Percentiles rank a stretch among this genome's conserved stretches.
Evolutionary conservation across 2,888 invertebrate genomes (phyloP).

Genomic region (Marronus borbonicus): DNA sequence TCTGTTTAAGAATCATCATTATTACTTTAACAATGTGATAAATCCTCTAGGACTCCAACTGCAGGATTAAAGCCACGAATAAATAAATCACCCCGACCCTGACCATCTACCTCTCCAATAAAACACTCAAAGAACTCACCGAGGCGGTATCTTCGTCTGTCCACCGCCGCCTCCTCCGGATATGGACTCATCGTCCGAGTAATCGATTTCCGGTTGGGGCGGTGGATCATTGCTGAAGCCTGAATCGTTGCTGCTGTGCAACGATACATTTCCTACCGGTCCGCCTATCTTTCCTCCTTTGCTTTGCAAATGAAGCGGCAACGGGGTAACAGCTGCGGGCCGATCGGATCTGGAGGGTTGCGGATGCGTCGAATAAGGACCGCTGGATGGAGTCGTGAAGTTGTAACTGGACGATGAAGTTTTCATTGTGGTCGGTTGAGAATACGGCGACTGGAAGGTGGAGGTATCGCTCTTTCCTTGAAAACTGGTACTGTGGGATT

Average conservation of each 20-base stretch:
- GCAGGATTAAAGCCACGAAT: constrained; percentile 35
- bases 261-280: constrained; percentile 81
- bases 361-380: constrained; percentile 68
- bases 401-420: constrained; percentile 74
- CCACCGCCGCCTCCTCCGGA: constrained; percentile 67
- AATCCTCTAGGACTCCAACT: constrained; percentile 29
- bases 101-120: constrained; percentile 35
- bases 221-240: constrained; percentile 92
- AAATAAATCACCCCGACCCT: constrained; percentile 27
- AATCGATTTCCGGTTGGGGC: constrained; percentile 91
- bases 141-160: constrained; percentile 74
- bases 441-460: constrained; percentile 65
- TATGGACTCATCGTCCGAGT: constrained; percentile 90
- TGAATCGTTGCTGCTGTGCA: constrained; percentile 93
- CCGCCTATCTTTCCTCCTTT: constrained; percentile 67
- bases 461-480: constrained; percentile 62
- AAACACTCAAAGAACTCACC: constrained; percentile 67
- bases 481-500: constrained; percentile 78
- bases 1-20: constrained; percentile 13
- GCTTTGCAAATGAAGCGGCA: constrained; percentile 65
- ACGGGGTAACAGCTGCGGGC: constrained; percentile 67
- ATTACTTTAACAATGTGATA: constrained; percentile 39
- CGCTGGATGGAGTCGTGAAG: constrained; percentile 69
- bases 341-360: constrained; percentile 67
- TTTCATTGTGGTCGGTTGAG: constrained; percentile 73